Evolutionary conservation across 2,888 invertebrate genomes (phyloP).

Genomic region (Leptinotarsa rubiginosa): DNA sequence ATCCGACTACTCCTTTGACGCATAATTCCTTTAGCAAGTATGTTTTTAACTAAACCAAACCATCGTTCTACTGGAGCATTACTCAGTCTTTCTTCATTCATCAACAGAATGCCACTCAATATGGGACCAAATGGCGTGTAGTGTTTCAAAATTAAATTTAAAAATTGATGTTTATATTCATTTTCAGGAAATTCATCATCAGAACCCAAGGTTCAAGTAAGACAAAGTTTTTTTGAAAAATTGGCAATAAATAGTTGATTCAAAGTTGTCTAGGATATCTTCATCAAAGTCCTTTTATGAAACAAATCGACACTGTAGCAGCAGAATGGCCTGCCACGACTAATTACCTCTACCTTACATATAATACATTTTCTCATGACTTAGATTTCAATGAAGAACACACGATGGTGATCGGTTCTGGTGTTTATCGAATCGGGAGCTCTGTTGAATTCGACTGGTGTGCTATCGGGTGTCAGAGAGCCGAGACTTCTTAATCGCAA

Average conservation of each 20-base stretch:
- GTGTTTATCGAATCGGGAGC: conserved; percentile 97
- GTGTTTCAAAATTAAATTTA: too few species aligned
- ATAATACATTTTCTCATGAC: conserved; percentile 89
- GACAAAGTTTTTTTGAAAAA: conserved; percentile 1
- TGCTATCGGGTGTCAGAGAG: conserved; percentile 95
- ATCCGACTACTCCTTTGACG: background rate
- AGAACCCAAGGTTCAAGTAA: background rate
- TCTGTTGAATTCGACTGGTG: conserved; percentile 99
- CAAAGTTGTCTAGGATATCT: background rate
- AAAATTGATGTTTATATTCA: too few species aligned
- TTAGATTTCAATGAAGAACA: conserved; percentile 83
- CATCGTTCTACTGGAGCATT: too few species aligned
- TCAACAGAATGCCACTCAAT: too few species aligned
- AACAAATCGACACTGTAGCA: conserved; percentile 98
- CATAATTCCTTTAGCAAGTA: too few species aligned
- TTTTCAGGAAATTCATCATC: too few species aligned
- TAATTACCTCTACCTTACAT: conserved; percentile 98
- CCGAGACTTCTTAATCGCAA: conserved; percentile 86
- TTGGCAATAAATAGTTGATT: conserved; percentile 9
- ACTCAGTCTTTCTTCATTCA: too few species aligned
- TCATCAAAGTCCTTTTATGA: conserved; percentile 79
- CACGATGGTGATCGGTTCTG: conserved; percentile 93
- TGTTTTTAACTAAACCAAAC: too few species aligned
- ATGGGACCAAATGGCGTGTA: too few species aligned
- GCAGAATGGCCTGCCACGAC: conserved; percentile 99